phyloP scores from a whole-genome alignment of 2,113 vertebrate genomes.

The Hirundichthys speculiger region DNA sequence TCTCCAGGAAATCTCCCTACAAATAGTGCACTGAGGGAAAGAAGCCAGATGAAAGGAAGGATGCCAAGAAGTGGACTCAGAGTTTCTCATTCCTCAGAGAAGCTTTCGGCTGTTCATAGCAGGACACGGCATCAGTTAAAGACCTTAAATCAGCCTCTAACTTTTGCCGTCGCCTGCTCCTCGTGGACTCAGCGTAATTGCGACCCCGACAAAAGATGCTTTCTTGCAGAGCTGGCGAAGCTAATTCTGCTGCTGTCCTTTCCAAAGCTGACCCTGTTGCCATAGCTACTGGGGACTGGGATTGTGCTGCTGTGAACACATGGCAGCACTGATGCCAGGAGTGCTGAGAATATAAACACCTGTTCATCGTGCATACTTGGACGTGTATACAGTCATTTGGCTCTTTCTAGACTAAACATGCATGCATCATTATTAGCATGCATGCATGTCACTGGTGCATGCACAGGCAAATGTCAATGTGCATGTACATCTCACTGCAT shows the following conservation, averaged over 20 bases:
- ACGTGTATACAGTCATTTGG: no score
- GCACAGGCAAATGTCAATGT: no score
- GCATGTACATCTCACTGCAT: not conserved
- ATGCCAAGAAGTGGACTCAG: not conserved
- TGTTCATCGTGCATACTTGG: no score
- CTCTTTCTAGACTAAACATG: not conserved
- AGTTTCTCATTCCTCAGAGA: not conserved
- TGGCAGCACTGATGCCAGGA: constrained; percentile 1
- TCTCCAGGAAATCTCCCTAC: not conserved
- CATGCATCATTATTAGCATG: not conserved
- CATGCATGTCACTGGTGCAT: no score
- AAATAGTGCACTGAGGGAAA: not conserved
- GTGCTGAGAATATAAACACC: not conserved
- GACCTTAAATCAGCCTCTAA: constrained; percentile 9
- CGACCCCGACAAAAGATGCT: constrained; percentile 50
- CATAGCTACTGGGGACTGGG: constrained; percentile 39
- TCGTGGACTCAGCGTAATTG: constrained; percentile 40
- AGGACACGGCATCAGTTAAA: not conserved
- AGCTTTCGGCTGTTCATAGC: not conserved
- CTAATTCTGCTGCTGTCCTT: constrained; percentile 18
- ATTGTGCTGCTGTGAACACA: constrained; percentile 42
- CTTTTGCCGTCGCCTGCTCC: constrained; percentile 4
- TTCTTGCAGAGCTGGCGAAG: constrained; percentile 18
- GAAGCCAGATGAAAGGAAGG: not conserved
- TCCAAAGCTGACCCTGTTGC: constrained; percentile 41